Conservation (phyloP, 2,113 vertebrate genomes). For the Malurus alboscapulatus region DNA sequence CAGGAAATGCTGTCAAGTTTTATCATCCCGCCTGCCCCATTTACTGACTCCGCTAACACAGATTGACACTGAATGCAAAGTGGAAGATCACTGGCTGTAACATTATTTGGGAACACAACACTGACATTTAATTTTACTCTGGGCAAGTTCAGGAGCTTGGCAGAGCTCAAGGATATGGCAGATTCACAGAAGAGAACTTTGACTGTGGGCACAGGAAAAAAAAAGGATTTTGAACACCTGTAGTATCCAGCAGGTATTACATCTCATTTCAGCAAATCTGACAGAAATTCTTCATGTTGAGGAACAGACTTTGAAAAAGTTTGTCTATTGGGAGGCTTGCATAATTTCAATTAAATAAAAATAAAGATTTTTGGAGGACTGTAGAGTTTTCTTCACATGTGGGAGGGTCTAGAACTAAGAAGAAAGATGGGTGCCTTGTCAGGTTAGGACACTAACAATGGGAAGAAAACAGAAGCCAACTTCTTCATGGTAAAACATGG, state of each 20-base stretch:
- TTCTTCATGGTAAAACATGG: neutral
- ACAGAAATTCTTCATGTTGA: neutral
- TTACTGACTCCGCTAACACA: neutral
- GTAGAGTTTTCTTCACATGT: neutral
- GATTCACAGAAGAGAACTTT: neutral
- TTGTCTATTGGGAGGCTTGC: neutral
- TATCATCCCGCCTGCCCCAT: neutral
- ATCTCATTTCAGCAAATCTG: neutral
- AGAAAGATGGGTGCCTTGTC: neutral
- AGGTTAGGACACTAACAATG: neutral
- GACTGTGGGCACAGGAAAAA: neutral
- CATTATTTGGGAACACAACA: neutral
- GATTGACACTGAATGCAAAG: neutral
- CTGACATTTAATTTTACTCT: neutral
- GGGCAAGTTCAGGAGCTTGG: neutral
- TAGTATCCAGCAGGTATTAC: neutral
- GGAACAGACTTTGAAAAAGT: neutral
- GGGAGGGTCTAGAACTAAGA: neutral
- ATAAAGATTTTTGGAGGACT: neutral
- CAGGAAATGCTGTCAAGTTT: neutral
- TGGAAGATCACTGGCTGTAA: neutral
- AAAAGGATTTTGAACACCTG: neutral
- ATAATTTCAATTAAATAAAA: neutral
- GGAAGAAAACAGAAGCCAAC: neutral
- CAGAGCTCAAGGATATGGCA: neutral